Percentiles rank a stretch among this genome's conserved stretches.
Evolutionary conservation across 2,888 invertebrate genomes (phyloP).

Genomic region (Temnothorax ravouxi): DNA sequence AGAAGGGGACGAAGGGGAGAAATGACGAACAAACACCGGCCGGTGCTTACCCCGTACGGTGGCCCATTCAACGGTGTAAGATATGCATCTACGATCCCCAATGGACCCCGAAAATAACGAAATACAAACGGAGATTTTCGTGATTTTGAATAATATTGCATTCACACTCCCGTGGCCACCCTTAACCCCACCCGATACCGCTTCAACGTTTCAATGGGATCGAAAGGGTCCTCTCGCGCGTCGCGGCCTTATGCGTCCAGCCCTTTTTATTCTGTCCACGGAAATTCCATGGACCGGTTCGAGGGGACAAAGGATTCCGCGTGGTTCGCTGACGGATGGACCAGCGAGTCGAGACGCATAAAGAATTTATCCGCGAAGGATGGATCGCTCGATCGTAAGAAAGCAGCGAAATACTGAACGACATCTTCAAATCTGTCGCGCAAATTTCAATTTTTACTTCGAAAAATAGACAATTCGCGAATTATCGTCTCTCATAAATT

Average conservation of each 20-base stretch:
- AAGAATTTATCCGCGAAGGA: constrained; percentile 66
- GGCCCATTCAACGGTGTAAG: constrained; percentile 74
- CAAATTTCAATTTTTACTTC: not conserved
- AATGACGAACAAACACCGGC: constrained; percentile 66
- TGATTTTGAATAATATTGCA: constrained; percentile 86
- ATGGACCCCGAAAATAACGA: constrained; percentile 78
- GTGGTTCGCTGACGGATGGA: constrained; percentile 59
- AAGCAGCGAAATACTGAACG: not conserved
- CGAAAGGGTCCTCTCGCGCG: constrained; percentile 66
- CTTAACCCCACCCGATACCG: constrained; percentile 34
- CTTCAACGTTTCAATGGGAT: constrained; percentile 66
- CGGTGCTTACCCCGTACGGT: constrained; percentile 70
- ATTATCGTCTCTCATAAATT: not conserved
- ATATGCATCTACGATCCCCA: constrained; percentile 84
- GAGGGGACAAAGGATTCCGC: constrained; percentile 70
- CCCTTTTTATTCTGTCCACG: constrained; percentile 65
- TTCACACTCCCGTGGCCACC: constrained; percentile 76
- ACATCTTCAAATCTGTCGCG: not conserved
- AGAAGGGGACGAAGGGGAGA: constrained; percentile 30
- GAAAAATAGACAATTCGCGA: not conserved
- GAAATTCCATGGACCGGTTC: constrained; percentile 54
- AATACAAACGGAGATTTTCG: constrained; percentile 84
- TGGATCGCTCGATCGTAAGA: constrained; percentile 15
- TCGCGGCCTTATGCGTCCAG: constrained; percentile 56
- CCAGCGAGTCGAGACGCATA: constrained; percentile 52